Conservation (phyloP, 92 coral and sea anemone species). For the Zoanthus sociatus region DNA sequence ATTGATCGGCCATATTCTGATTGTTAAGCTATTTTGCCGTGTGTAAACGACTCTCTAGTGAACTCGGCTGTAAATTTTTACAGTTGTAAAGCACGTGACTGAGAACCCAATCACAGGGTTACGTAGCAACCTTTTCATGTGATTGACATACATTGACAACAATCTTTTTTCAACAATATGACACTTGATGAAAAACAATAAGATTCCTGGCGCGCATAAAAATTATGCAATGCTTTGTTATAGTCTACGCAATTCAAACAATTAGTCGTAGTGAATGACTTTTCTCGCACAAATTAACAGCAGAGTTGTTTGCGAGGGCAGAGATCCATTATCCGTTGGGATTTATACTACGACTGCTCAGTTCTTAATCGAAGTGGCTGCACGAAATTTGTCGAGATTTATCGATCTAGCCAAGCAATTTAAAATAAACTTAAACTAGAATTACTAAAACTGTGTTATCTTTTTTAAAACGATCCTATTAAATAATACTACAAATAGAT, state of each 20-base stretch:
- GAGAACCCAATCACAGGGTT: slow-evolving; percentile 45
- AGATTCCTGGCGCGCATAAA: slow-evolving; percentile 70
- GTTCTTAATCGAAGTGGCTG: slow-evolving; percentile 1
- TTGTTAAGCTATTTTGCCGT: slow-evolving; percentile 9
- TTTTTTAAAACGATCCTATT: neutral
- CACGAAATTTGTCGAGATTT: neutral
- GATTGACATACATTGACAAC: slow-evolving; percentile 52
- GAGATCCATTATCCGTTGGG: slow-evolving; percentile 40
- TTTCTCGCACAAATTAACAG: slow-evolving; percentile 56
- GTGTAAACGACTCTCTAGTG: slow-evolving; percentile 15
- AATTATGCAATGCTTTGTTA: slow-evolving; percentile 56
- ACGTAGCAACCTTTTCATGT: slow-evolving; percentile 34
- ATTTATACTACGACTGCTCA: slow-evolving; percentile 34
- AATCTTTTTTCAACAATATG: slow-evolving; percentile 31
- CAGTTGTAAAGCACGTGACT: slow-evolving; percentile 61
- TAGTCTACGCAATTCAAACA: slow-evolving; percentile 57
- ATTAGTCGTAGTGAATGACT: slow-evolving; percentile 56
- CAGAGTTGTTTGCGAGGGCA: slow-evolving; percentile 60
- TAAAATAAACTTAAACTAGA: neutral
- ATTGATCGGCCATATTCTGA: slow-evolving; percentile 7
- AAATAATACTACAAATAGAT: neutral
- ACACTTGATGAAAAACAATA: slow-evolving; percentile 49
- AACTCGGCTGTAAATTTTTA: slow-evolving; percentile 17
- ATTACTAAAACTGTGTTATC: neutral
- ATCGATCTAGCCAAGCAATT: neutral